A percentile compares a stretch with the other conserved stretches of the same genome.
Evolutionary conservation across 2,888 invertebrate genomes (phyloP).

Genomic region (Hipparchia sbordonii): DNA sequence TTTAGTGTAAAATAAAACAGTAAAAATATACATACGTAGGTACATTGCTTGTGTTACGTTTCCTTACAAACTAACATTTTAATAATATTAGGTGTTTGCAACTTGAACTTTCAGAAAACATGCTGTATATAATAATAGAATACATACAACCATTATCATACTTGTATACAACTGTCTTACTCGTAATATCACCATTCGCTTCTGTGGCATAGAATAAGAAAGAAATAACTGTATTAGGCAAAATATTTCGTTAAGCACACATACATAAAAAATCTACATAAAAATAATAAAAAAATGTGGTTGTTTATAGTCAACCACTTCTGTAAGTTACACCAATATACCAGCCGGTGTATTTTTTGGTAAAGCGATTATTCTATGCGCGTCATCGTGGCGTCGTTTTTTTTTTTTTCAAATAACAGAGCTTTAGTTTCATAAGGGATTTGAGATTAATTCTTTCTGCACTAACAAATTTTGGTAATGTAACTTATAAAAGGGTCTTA

Average conservation of each 20-base stretch:
- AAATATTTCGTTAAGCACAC: conserved; percentile 3
- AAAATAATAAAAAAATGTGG: neutral
- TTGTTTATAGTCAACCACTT: neutral
- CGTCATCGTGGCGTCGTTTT: too few species aligned
- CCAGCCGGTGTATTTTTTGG: too few species aligned
- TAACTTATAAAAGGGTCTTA: too few species aligned
- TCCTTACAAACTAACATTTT: conserved; percentile 5
- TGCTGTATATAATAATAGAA: conserved; percentile 59
- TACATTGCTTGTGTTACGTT: neutral
- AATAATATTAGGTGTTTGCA: conserved; percentile 13
- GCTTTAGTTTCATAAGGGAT: too few species aligned
- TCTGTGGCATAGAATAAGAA: conserved; percentile 67
- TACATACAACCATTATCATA: conserved; percentile 80
- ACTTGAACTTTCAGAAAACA: conserved; percentile 27
- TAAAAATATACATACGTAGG: neutral
- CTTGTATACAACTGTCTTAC: conserved; percentile 77
- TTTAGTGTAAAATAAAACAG: neutral
- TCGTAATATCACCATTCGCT: conserved; percentile 72
- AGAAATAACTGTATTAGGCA: conserved; percentile 31
- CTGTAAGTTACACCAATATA: too few species aligned
- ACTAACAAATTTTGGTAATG: too few species aligned
- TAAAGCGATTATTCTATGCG: too few species aligned
- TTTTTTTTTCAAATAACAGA: too few species aligned
- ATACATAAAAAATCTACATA: neutral
- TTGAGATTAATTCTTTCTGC: too few species aligned